These are phyloP conservation scores for Agriopis aurantiaria DNA, from an alignment of 2,888 invertebrate species.

Conservation along the genomic window DNA sequence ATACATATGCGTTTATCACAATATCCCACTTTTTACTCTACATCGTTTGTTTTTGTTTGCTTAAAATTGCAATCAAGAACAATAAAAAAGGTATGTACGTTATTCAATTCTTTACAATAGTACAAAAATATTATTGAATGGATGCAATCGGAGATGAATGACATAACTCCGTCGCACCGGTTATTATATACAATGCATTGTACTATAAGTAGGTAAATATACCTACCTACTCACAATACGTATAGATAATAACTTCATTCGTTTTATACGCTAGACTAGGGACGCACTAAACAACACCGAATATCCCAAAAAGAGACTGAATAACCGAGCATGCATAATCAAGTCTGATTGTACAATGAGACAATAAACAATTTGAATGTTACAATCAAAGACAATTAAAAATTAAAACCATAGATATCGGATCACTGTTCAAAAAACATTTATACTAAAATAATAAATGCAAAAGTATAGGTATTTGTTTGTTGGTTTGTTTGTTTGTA, in stretches of 20 bases:
- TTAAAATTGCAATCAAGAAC: background rate
- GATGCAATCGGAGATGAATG: constrained; percentile 15
- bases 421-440: no score
- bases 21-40: no score
- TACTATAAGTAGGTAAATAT: background rate
- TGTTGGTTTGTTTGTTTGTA: no score
- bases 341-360: background rate
- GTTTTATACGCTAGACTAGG: background rate
- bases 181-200: constrained; percentile 8
- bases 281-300: background rate
- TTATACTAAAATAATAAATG: no score
- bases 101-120: background rate
- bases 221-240: no score
- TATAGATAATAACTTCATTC: background rate
- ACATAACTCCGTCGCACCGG: constrained; percentile 13
- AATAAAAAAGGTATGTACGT: background rate
- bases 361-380: constrained; percentile 12
- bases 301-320: background rate
- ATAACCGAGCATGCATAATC: constrained; percentile 1
- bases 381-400: background rate
- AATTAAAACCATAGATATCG: no score
- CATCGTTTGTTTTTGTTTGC: background rate
- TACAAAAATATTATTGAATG: constrained; percentile 2
- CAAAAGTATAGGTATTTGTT: no score
- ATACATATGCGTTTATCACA: no score